These are phyloP conservation scores for Aspidapion aeneum DNA, from an alignment of 2,888 invertebrate genomes.

Conservation along the genomic window DNA sequence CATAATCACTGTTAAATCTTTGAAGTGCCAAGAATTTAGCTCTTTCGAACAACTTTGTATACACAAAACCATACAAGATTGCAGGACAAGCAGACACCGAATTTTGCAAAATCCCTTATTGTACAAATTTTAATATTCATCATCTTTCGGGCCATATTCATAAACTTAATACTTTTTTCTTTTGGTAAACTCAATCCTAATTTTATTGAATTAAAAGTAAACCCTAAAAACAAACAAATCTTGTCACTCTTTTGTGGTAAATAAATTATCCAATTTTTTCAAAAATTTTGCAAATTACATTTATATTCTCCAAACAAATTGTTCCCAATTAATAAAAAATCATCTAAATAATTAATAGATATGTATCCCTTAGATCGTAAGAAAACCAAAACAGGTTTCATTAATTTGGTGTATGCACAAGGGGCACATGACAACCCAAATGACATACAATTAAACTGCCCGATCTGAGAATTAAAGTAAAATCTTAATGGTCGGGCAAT, in stretches of 20 bases:
- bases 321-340: constrained; percentile 3
- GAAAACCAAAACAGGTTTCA: background rate
- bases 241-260: background rate
- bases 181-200: background rate
- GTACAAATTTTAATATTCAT: background rate
- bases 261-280: background rate
- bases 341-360: constrained; percentile 3
- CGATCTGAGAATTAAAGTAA: too few relatives aligned
- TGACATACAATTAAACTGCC: too few relatives aligned
- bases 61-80: constrained; percentile 9
- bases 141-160: background rate
- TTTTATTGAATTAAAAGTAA: background rate
- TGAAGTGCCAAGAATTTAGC: constrained; percentile 1
- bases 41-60: constrained; percentile 14
- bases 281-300: background rate
- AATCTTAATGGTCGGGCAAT: too few relatives aligned
- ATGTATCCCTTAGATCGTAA: background rate
- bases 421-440: too few relatives aligned
- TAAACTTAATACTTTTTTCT: background rate
- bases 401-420: too few relatives aligned
- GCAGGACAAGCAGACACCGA: constrained; percentile 16
- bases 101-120: constrained; percentile 15
- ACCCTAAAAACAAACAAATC: background rate
- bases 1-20: background rate
- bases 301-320: background rate